Evolutionary conservation across 2,797 vertebrate species (phyloP).

Genomic region (Crenichthys baileyi): DNA sequence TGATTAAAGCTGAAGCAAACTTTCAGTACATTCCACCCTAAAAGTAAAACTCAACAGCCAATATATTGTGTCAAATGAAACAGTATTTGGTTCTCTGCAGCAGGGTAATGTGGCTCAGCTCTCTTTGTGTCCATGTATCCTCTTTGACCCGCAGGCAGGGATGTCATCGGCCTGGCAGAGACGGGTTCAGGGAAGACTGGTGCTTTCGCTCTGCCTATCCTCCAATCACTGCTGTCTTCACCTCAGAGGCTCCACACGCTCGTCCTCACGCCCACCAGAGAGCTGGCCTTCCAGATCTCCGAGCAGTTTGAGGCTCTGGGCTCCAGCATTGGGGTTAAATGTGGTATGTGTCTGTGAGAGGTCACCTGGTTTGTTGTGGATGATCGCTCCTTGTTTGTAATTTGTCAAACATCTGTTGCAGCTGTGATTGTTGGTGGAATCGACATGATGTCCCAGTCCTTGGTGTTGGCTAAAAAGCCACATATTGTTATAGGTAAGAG

Average conservation of each 20-base stretch:
- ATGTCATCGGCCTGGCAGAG: conserved; percentile 96
- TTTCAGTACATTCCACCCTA: background rate
- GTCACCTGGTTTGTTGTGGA: background rate
- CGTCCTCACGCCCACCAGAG: conserved; percentile 94
- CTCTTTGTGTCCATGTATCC: background rate
- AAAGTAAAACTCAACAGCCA: background rate
- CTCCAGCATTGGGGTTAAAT: conserved; percentile 94
- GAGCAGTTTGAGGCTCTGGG: conserved; percentile 98
- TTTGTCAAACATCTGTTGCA: conserved; percentile 66
- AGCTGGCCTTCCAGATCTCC: conserved; percentile 96
- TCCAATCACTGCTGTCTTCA: conserved; percentile 88
- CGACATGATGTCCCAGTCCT: conserved; percentile 96
- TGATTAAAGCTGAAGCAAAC: background rate
- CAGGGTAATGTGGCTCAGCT: background rate
- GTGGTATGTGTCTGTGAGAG: conserved; percentile 75
- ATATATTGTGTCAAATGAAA: background rate
- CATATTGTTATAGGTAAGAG: conserved; percentile 92
- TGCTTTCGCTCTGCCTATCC: conserved; percentile 95
- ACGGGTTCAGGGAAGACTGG: conserved; percentile 98
- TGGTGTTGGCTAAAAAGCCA: conserved; percentile 96
- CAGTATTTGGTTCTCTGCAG: no score
- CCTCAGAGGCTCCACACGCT: conserved; percentile 94
- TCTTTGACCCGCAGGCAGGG: conserved; percentile 81
- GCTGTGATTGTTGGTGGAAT: conserved; percentile 96
- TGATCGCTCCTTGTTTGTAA: background rate